These are phyloP conservation scores for Ooceraea biroi DNA, from an alignment of 1,140 invertebrate genomes.

Conservation along the genomic window DNA sequence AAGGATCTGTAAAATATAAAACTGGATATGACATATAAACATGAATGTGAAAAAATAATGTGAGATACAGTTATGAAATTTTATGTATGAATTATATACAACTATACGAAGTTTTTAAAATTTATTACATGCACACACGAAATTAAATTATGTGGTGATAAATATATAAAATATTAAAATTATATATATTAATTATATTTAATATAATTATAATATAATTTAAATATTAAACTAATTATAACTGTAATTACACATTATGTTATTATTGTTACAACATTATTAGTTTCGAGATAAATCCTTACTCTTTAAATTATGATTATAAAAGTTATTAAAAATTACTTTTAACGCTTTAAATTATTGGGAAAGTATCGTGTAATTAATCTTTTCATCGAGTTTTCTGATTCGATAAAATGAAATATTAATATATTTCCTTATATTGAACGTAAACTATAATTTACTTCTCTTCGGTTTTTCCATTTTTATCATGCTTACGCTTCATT, in stretches of 20 bases:
- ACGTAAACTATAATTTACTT: not conserved
- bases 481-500: constrained; percentile 1
- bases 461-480: not conserved
- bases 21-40: too few relatives aligned
- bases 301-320: not conserved
- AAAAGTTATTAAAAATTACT: not conserved
- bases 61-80: not conserved
- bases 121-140: too few relatives aligned
- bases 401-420: too few relatives aligned
- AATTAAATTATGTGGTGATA: not conserved
- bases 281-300: not conserved
- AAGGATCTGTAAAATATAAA: too few relatives aligned
- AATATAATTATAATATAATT: too few relatives aligned
- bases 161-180: not conserved
- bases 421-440: not conserved
- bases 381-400: not conserved
- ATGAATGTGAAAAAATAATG: not conserved
- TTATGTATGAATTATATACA: not conserved
- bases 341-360: not conserved
- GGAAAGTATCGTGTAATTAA: not conserved
- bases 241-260: too few relatives aligned
- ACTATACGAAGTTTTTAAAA: too few relatives aligned
- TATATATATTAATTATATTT: not conserved
- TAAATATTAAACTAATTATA: too few relatives aligned
- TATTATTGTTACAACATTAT: too few relatives aligned